These are phyloP conservation scores for Cyclophora albipunctata DNA, from an alignment of 2,888 invertebrate genomes.

Conservation along the genomic window DNA sequence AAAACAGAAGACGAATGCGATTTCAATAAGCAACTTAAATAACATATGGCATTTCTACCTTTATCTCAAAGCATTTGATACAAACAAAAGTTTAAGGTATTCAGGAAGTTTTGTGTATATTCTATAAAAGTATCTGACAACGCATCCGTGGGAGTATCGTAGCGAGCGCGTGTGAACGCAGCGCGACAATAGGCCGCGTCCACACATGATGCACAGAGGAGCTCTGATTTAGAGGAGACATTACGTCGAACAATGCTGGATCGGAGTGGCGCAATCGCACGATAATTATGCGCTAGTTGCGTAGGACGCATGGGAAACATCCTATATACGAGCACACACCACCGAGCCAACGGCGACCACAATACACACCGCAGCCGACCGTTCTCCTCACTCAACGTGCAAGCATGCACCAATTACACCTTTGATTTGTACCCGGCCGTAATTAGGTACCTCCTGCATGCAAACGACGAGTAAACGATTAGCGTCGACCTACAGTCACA, in stretches of 20 bases:
- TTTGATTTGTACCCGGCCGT: constrained; percentile 7
- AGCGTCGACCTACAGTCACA: no score
- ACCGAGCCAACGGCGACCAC: constrained; percentile 5
- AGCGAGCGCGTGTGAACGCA: constrained; percentile 66
- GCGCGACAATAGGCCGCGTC: constrained; percentile 53
- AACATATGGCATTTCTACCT: no score
- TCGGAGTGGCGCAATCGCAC: constrained; percentile 52
- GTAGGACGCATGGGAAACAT: constrained; percentile 64
- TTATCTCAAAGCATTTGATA: no score
- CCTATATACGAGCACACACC: constrained; percentile 1
- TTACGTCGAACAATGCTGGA: constrained; percentile 63
- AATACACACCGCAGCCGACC: constrained; percentile 1
- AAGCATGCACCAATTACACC: constrained; percentile 16
- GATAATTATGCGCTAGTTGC: constrained; percentile 55
- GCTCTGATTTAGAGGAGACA: constrained; percentile 68
- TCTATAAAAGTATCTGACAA: constrained; percentile 22
- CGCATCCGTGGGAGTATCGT: constrained; percentile 60
- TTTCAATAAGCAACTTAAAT: no score
- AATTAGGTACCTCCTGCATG: constrained; percentile 16
- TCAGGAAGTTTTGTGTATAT: constrained; percentile 13
- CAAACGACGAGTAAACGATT: constrained; percentile 1
- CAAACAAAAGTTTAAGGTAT: not conserved
- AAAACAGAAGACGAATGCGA: no score
- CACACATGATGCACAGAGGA: constrained; percentile 52
- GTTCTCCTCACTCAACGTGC: constrained; percentile 2